Conservation (phyloP, 2,888 invertebrate species). For the Apamea epomidion region DNA sequence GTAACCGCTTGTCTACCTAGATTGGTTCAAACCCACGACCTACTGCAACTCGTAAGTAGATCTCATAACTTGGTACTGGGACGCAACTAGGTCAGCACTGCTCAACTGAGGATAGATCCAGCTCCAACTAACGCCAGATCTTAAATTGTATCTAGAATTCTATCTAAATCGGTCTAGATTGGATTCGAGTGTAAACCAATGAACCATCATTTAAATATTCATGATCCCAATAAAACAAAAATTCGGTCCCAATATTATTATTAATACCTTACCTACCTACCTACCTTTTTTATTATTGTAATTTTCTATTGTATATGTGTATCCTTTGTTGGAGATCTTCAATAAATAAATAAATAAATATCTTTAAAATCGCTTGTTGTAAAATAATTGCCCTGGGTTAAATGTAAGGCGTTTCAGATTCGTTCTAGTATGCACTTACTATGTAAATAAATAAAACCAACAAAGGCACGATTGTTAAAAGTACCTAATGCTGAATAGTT, state of each 20-base stretch:
- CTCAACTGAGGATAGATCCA: neutral
- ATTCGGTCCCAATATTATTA: neutral
- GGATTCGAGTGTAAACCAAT: conserved; percentile 7
- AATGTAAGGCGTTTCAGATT: neutral
- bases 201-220: conserved; percentile 34
- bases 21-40: neutral
- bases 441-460: neutral
- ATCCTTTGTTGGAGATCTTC: too few relatives aligned
- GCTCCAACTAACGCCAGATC: neutral
- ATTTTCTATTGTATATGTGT: too few relatives aligned
- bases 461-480: too few relatives aligned
- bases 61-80: too few relatives aligned
- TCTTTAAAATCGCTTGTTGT: neutral
- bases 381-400: conserved; percentile 9
- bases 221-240: neutral
- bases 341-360: too few relatives aligned
- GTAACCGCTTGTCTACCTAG: neutral
- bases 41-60: neutral
- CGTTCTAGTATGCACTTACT: neutral
- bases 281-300: too few relatives aligned
- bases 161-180: conserved; percentile 21
- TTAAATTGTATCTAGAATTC: neutral
- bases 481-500: neutral
- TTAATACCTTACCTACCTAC: too few relatives aligned
- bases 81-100: neutral